Conservation (phyloP, 2,113 vertebrate species). For the Glaucomys volans region DNA sequence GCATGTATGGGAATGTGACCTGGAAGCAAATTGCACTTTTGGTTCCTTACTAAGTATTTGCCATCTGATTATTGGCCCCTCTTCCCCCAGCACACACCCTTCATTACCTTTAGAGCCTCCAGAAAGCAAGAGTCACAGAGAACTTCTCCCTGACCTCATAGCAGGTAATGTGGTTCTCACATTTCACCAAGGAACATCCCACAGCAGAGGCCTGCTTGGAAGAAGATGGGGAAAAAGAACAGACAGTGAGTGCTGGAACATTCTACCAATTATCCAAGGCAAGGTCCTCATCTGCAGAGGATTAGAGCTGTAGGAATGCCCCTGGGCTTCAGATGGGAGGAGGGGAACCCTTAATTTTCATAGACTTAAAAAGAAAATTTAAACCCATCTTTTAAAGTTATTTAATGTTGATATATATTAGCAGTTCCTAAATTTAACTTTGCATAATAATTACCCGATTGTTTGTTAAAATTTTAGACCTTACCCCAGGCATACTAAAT, state of each 20-base stretch:
- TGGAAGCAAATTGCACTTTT: neutral
- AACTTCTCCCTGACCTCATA: neutral
- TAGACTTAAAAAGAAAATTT: neutral
- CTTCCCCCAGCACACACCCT: too few relatives aligned
- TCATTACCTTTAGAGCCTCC: neutral
- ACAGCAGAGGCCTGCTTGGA: neutral
- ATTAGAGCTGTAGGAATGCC: neutral
- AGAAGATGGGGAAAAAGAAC: neutral
- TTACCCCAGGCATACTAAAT: neutral
- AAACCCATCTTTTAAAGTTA: neutral
- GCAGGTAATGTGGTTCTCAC: neutral
- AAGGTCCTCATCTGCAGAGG: neutral
- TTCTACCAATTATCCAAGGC: neutral
- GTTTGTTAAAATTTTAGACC: conserved; percentile 10
- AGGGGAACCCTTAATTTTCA: neutral
- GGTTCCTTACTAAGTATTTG: neutral
- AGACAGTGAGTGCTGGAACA: neutral
- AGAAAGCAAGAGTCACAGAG: neutral
- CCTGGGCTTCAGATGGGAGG: neutral
- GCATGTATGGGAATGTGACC: neutral
- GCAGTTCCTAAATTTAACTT: neutral
- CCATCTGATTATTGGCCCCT: neutral
- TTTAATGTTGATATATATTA: neutral
- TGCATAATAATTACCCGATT: neutral
- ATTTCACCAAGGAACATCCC: neutral